Evolutionary conservation across 2,888 invertebrate genomes (phyloP).

Genomic region (Scaptomyza caliginosa): DNA sequence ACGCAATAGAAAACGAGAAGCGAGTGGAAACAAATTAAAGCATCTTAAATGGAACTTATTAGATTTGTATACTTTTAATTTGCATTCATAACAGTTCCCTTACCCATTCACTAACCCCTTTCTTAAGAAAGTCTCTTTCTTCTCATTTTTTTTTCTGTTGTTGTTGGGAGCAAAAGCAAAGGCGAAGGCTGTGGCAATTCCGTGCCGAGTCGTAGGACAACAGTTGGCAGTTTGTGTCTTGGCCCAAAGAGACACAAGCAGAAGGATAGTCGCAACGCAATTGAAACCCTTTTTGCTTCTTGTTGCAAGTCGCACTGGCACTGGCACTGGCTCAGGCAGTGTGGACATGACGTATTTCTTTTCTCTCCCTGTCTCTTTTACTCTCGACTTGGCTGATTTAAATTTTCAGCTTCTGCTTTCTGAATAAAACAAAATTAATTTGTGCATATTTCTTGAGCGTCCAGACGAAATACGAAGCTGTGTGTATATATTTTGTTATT

Average conservation of each 20-base stretch:
- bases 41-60: slow-evolving; percentile 82
- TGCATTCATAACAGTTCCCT: slow-evolving; percentile 82
- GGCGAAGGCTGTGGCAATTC: slow-evolving; percentile 37
- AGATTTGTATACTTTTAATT: slow-evolving; percentile 84
- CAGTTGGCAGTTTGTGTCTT: slow-evolving; percentile 50
- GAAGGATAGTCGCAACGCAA: slow-evolving; percentile 42
- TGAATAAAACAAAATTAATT: slow-evolving; percentile 79
- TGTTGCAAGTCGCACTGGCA: slow-evolving; percentile 33
- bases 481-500: slow-evolving; percentile 13
- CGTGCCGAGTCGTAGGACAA: slow-evolving; percentile 47
- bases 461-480: slow-evolving; percentile 75
- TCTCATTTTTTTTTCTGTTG: slow-evolving; percentile 9
- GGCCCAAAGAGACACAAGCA: slow-evolving; percentile 12
- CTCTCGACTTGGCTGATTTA: slow-evolving; percentile 65
- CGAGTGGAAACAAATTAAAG: slow-evolving; percentile 67
- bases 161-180: slow-evolving; percentile 14
- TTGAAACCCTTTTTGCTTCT: slow-evolving; percentile 75
- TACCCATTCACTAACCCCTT: background rate
- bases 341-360: slow-evolving; percentile 77
- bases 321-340: too few species aligned
- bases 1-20: background rate
- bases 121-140: background rate
- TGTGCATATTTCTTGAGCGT: slow-evolving; percentile 77
- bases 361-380: background rate
- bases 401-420: slow-evolving; percentile 66